A percentile compares a stretch with the other conserved stretches of the same genome.
phyloP scores from a whole-genome alignment of 1,140 invertebrate genomes.

The Armadillidium nasatum region DNA sequence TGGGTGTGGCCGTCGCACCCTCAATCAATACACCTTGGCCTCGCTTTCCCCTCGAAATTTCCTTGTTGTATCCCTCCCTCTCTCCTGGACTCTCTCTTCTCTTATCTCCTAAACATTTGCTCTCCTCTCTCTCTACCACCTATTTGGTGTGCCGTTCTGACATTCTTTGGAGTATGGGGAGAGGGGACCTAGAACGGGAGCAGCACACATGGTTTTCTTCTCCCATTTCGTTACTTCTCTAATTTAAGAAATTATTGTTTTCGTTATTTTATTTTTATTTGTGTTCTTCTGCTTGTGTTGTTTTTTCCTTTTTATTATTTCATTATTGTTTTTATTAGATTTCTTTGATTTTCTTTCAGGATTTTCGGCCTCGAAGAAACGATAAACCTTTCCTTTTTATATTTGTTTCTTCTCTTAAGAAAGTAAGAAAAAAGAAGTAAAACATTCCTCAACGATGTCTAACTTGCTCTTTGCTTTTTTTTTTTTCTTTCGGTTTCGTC shows the following conservation, averaged over 20 bases:
- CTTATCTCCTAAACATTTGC: not conserved
- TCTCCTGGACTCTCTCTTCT: not conserved
- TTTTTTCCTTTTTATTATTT: too few relatives aligned
- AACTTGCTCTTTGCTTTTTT: too few relatives aligned
- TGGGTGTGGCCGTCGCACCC: constrained; percentile 6
- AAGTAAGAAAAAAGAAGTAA: too few relatives aligned
- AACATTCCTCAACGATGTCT: too few relatives aligned
- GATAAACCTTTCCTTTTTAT: too few relatives aligned
- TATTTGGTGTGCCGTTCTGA: not conserved
- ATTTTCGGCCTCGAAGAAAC: too few relatives aligned
- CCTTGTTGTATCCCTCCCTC: not conserved
- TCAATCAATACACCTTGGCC: constrained; percentile 11
- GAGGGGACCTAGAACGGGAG: not conserved
- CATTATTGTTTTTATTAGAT: too few relatives aligned
- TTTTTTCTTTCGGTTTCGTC: too few relatives aligned
- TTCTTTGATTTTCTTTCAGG: too few relatives aligned
- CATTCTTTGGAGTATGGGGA: not conserved
- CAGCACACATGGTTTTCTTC: not conserved
- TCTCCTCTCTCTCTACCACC: not conserved
- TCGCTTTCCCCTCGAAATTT: not conserved
- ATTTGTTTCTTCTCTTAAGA: too few relatives aligned
- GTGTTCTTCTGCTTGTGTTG: too few relatives aligned
- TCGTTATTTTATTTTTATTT: too few relatives aligned
- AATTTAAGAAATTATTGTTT: not conserved
- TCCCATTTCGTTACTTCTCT: not conserved